Percentiles rank a stretch among this genome's conserved stretches.
phyloP scores from a whole-genome alignment of 2,888 invertebrate species.

The Scaptomyza cyrtandrae region DNA sequence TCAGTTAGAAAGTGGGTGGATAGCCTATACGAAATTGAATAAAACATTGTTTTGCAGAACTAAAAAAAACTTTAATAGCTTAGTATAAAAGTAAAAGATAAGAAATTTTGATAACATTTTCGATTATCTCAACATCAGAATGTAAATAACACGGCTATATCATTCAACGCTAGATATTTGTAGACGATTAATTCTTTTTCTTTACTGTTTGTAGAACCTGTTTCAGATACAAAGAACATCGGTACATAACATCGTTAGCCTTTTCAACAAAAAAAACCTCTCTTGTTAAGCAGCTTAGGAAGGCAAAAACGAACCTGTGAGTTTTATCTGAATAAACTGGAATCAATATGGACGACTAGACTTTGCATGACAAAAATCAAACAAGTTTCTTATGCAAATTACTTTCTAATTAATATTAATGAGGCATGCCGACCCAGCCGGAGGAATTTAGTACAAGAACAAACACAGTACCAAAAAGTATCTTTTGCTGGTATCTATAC shows the following conservation, averaged over 20 bases:
- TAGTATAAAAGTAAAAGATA: too few relatives aligned
- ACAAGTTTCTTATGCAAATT: slow-evolving; percentile 45
- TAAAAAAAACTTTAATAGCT: too few relatives aligned
- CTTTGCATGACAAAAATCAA: slow-evolving; percentile 19
- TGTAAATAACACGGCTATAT: too few relatives aligned
- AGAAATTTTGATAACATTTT: too few relatives aligned
- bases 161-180: background rate
- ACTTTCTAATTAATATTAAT: slow-evolving; percentile 25
- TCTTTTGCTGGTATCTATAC: background rate
- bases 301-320: slow-evolving; percentile 44
- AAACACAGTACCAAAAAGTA: background rate
- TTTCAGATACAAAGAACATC: too few relatives aligned
- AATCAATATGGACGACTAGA: background rate
- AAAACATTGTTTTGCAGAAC: too few relatives aligned
- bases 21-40: background rate
- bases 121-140: too few relatives aligned
- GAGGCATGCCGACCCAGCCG: background rate
- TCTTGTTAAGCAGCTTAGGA: slow-evolving; percentile 12
- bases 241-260: slow-evolving; percentile 19
- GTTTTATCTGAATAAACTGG: slow-evolving; percentile 31
- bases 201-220: slow-evolving; percentile 6
- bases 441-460: background rate
- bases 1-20: too few relatives aligned
- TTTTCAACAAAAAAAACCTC: slow-evolving; percentile 12
- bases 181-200: background rate